Evolutionary conservation across 1,140 invertebrate genomes (phyloP), one percentile per base, ranked within the genome.

Genomic region (Brachionus rubens): DNA sequence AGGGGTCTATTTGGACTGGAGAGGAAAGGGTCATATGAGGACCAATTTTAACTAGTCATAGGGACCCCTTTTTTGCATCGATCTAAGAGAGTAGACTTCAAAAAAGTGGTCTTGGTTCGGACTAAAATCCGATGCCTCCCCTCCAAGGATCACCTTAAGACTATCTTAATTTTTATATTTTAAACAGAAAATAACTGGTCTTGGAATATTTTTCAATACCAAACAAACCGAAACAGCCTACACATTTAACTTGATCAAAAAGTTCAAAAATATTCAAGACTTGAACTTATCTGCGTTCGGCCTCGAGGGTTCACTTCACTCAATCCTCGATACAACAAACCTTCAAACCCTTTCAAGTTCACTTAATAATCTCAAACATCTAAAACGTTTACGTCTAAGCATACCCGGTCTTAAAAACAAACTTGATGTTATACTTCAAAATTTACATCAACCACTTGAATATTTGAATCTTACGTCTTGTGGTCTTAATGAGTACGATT

Each of bases 201-300:
- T 65, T 19, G 59, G 59, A 19, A 65, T 65, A 24, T 65, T 65
- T 65, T 65, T 65, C 24, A 65, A 43, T 65, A 36, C 59, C 14
- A 65, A 65, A 21, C 14, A 21, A 41, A 46, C 41, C n/a, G 59
- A 65, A 43, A 36, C 59, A 36, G 43, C 24, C 19, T 65, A 65
- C 40, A 43, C 40, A 43, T 65, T 65, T 14, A 65, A 28, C 16
- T 43, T 65, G 40, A 21, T 65, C 2, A 43, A 43, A 21, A 65
- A 65, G 43, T 65, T 65, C 16, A 19, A 14, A 36, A 65, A 46
- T 65, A 43, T 65, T n/a, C 59, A 26, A 24, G 59, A 65, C 3
- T 46, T 65, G 30, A 65, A 65, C n/a, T 65, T 65, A 41, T 65
- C 59, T 43, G 59, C 59, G 12, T 65, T 65, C 43, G 59, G 59